phyloP scores from a whole-genome alignment of 2,113 vertebrate genomes.

The Pantherophis guttatus region DNA sequence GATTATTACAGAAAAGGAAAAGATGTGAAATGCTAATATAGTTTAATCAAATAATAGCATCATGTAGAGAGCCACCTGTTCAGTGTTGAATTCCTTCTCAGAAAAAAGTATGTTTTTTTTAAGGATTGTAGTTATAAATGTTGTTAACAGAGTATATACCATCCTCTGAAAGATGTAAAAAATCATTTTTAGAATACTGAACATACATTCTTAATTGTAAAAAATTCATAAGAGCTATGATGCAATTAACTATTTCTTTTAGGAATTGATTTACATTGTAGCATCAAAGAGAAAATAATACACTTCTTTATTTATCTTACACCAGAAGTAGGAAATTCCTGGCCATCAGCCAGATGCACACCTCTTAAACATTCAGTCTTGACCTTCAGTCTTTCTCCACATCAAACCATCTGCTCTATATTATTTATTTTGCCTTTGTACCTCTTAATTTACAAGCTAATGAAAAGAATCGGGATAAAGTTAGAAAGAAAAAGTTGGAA shows the following conservation, averaged over 20 bases:
- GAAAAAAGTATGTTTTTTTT: slow-evolving; percentile 21
- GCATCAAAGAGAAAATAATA: neutral
- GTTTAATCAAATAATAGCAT: slow-evolving; percentile 55
- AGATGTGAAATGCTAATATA: slow-evolving; percentile 48
- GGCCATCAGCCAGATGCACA: neutral
- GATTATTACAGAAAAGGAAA: neutral
- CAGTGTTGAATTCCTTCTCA: slow-evolving; percentile 41
- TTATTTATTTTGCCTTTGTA: neutral
- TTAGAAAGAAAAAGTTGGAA: neutral
- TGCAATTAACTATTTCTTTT: neutral
- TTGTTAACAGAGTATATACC: neutral
- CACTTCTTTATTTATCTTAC: neutral
- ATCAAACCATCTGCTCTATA: neutral
- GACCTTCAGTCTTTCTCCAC: neutral
- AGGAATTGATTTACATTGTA: neutral
- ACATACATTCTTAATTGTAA: neutral
- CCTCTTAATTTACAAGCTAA: neutral
- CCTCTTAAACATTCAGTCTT: neutral
- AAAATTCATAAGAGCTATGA: neutral
- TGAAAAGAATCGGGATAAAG: neutral
- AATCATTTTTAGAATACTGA: neutral
- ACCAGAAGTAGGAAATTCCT: neutral
- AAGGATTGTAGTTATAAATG: slow-evolving; percentile 47
- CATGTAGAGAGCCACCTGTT: slow-evolving; percentile 42
- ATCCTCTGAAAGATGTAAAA: neutral